Evolutionary conservation across 2,113 vertebrate genomes (phyloP).

Genomic region (Forbesichthys papilliferus): DNA sequence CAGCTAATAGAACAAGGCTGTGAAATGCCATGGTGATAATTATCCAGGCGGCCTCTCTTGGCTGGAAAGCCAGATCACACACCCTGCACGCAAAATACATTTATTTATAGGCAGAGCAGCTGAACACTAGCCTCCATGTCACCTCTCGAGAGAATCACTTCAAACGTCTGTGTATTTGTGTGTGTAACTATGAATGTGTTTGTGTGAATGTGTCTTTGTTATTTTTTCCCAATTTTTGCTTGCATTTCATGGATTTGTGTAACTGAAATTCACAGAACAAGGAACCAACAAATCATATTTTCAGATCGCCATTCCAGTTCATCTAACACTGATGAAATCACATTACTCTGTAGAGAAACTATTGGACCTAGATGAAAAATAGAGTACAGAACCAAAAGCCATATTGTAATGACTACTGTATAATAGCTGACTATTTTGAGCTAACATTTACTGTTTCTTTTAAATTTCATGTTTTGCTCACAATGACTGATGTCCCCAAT

Average conservation of each 20-base stretch:
- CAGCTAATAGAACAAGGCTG: conserved; percentile 65
- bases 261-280: conserved; percentile 22
- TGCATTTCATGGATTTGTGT: conserved; percentile 9
- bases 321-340: not conserved
- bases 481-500: not conserved
- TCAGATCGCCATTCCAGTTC: conserved; percentile 22
- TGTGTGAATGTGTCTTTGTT: conserved; percentile 17
- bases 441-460: not conserved
- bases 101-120: conserved; percentile 75
- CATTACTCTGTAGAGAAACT: not conserved
- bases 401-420: not conserved
- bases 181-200: conserved; percentile 23
- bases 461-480: not conserved
- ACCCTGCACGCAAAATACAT: conserved; percentile 56
- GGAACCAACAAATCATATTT: conserved; percentile 31
- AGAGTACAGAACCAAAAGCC: conserved; percentile 5
- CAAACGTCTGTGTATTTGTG: conserved; percentile 46
- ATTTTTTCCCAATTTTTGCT: not conserved
- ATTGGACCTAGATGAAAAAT: not conserved
- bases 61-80: conserved; percentile 58
- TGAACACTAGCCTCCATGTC: conserved; percentile 60
- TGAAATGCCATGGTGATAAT: conserved; percentile 75
- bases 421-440: not conserved
- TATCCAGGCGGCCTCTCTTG: conserved; percentile 66
- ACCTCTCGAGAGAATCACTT: conserved; percentile 67